A percentile compares a stretch with the other conserved stretches of the same genome.
Evolutionary conservation across 1,140 invertebrate species (phyloP).

Genomic region (Drosophila nigromelanica): DNA sequence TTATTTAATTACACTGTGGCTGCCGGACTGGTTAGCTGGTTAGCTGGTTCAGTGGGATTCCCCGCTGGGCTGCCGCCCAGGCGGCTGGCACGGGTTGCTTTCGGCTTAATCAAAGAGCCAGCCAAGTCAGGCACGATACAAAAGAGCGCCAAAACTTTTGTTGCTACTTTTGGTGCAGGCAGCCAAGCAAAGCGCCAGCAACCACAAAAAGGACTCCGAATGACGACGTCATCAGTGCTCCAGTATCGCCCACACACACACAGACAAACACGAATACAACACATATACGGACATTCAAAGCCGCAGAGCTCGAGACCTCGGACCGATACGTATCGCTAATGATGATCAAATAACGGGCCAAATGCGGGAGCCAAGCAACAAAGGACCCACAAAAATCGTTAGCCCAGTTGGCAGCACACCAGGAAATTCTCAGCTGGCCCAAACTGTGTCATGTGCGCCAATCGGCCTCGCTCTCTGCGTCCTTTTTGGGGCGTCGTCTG

Average conservation of each 20-base stretch:
- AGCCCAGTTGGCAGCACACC: conserved; percentile 75
- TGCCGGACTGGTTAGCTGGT: conserved; percentile 3
- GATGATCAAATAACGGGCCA: conserved; percentile 79
- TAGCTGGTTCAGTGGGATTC: conserved; percentile 1
- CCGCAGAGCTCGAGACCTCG: conserved; percentile 38
- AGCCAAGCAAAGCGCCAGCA: conserved; percentile 59
- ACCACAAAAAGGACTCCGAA: conserved; percentile 40
- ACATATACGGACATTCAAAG: conserved; percentile 48
- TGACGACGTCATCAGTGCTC: conserved; percentile 25
- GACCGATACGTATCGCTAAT: conserved; percentile 78
- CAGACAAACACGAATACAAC: conserved; percentile 6
- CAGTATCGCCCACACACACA: conserved; percentile 29
- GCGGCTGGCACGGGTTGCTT: conserved; percentile 2
- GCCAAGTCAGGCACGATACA: conserved; percentile 63
- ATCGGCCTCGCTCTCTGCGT: conserved; percentile 1
- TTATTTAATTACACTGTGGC: conserved; percentile 73
- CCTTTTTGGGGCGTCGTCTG: conserved; percentile 11
- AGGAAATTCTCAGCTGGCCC: conserved; percentile 57
- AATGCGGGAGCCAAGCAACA: conserved; percentile 53
- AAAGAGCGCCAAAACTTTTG: conserved; percentile 67
- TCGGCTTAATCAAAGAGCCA: conserved; percentile 71
- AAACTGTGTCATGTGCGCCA: conserved; percentile 65
- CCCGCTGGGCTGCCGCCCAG: conserved; percentile 17
- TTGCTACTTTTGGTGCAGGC: conserved; percentile 66
- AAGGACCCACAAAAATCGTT: conserved; percentile 66